Base-by-base conservation (phyloP, 2,113 vertebrate species). In the Oxyruncus cristatus region DNA sequence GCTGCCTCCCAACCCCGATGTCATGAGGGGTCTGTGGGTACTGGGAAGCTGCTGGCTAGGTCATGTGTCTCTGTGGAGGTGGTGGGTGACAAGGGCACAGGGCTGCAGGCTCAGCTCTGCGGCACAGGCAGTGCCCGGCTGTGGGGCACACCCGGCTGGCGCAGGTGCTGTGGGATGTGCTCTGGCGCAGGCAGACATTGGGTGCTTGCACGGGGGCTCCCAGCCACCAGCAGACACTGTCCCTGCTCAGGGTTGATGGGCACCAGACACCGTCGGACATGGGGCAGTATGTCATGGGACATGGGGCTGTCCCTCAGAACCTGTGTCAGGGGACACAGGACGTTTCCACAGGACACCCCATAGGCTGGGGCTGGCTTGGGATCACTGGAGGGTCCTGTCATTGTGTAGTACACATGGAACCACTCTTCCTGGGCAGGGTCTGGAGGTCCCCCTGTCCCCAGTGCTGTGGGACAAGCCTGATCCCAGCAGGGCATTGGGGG, bases 401-500 rank as follows among this genome's bases (percentile, higher is more conserved):
- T 4, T 32, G 32, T 49, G 72, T 30, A 24, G 27, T 33, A 37
- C 20, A 46, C 5, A 4, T 0, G 2, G 28, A 21, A 20, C 26
- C 16, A 15, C 12, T 14, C 19, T 37, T 49, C 32, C 61, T 26
- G 39, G n/a, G n/a, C 11, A 10, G 22, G 17, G 20, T 27, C 68
- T 28, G 26, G 50, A n/a, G 42, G 35, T 68, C 39, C 30, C 50
- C 0, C 2, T 26, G 11, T 35, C 46, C 41, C 17, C 4, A 1
- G 39, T 2, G 2, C 39, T 5, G 50, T 27, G 39, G 49, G 62
- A 12, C 67, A 49, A 67, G 49, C 76, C 39, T 63, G 72, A 26
- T 27, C 28, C 35, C 4, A 0, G 23, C 0, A 1, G 71, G 42
- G 13, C 7, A 0, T n/a, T 56, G 5, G 6, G 33, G 35, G 21